Evolutionary conservation across 2,888 invertebrate species (phyloP).

Genomic region (Iselma pallidipennis): DNA sequence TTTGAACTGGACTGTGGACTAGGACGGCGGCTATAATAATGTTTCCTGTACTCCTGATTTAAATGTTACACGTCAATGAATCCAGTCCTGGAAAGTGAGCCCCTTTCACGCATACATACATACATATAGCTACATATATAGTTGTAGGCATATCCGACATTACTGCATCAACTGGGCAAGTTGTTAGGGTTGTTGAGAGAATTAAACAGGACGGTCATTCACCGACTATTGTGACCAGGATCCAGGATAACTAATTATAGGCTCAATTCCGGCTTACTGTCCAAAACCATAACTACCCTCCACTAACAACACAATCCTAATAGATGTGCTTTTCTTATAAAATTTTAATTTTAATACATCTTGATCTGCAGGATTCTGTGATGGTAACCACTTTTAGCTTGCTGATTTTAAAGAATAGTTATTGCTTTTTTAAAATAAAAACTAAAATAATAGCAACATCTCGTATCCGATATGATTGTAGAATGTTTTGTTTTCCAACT

Average conservation of each 20-base stretch:
- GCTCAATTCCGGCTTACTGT: neutral
- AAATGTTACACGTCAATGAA: slow-evolving; percentile 45
- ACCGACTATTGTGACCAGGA: neutral
- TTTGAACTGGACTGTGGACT: slow-evolving; percentile 28
- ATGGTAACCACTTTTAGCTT: too few relatives aligned
- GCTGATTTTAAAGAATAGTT: slow-evolving; percentile 17
- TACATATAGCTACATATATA: neutral
- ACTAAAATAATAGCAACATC: slow-evolving; percentile 21
- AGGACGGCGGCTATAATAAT: too few relatives aligned
- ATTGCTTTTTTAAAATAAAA: slow-evolving; percentile 26
- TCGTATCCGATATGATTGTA: slow-evolving; percentile 22
- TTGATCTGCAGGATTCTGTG: too few relatives aligned
- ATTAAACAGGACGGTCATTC: neutral
- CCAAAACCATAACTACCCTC: neutral
- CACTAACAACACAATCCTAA: neutral
- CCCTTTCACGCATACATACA: neutral
- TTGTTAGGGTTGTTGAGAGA: neutral
- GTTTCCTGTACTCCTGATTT: slow-evolving; percentile 38
- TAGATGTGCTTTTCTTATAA: too few relatives aligned
- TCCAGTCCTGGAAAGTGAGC: slow-evolving; percentile 16
- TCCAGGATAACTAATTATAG: neutral
- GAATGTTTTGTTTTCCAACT: slow-evolving; percentile 41
- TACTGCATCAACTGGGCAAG: too few relatives aligned
- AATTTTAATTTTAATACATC: too few relatives aligned
- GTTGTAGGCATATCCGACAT: neutral